Conservation (phyloP, 2,113 vertebrate genomes). For the Pseudorasbora parva region DNA sequence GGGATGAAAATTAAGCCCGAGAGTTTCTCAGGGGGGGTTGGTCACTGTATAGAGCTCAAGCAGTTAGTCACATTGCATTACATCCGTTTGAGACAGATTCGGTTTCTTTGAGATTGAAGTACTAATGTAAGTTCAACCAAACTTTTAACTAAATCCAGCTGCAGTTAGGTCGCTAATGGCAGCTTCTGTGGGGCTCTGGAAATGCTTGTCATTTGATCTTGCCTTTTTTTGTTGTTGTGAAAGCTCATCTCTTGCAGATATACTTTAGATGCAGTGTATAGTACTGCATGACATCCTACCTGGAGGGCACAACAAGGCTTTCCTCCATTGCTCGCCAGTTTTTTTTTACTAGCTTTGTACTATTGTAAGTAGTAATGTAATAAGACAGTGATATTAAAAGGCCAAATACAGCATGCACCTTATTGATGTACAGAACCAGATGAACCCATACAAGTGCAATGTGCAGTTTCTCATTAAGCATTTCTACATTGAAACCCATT, state of each 20-base stretch:
- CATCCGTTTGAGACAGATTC: background rate
- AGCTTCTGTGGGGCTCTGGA: background rate
- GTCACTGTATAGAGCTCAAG: background rate
- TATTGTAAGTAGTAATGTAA: background rate
- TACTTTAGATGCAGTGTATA: background rate
- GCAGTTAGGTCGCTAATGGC: background rate
- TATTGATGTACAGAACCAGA: too few relatives aligned
- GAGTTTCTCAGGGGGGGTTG: background rate
- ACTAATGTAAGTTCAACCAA: background rate
- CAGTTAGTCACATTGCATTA: conserved; percentile 10
- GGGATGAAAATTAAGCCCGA: conserved; percentile 12
- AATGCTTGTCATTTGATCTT: background rate
- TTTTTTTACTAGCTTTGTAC: background rate
- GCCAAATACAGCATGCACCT: too few relatives aligned
- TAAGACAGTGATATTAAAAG: too few relatives aligned
- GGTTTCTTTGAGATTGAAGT: background rate
- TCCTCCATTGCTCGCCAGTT: background rate
- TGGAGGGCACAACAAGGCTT: background rate
- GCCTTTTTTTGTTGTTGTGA: background rate
- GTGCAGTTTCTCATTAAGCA: too few relatives aligned
- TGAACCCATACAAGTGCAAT: too few relatives aligned
- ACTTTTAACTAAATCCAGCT: conserved; percentile 1
- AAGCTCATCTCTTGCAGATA: background rate
- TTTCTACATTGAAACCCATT: too few relatives aligned
- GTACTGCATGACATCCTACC: background rate